Conservation (phyloP, 1,140 invertebrate genomes). For the Scaptodrosophila lebanonensis region DNA sequence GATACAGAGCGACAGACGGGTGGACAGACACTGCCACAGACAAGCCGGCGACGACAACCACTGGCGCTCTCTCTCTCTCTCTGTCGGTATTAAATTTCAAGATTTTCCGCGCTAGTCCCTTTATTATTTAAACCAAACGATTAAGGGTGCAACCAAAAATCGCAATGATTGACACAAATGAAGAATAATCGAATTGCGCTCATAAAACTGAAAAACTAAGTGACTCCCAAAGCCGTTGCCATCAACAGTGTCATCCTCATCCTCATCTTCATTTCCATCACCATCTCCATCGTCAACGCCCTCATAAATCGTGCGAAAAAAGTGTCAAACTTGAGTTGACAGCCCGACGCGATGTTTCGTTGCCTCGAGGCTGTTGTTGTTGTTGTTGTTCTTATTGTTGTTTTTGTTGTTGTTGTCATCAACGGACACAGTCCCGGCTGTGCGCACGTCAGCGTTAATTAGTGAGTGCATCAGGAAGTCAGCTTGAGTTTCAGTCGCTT, state of each 20-base stretch:
- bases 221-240: constrained; percentile 27
- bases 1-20: constrained; percentile 37
- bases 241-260: constrained; percentile 35
- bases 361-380: too few relatives aligned
- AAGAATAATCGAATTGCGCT: constrained; percentile 76
- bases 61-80: too few relatives aligned
- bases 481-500: constrained; percentile 45
- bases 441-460: constrained; percentile 63
- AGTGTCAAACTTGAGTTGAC: constrained; percentile 75
- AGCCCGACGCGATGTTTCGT: constrained; percentile 37
- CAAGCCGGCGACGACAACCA: constrained; percentile 44
- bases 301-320: constrained; percentile 68
- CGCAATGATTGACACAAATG: constrained; percentile 74
- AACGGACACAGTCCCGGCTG: background rate
- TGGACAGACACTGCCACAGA: constrained; percentile 48
- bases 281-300: background rate
- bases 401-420: background rate
- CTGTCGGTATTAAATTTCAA: constrained; percentile 69
- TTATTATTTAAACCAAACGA: constrained; percentile 65
- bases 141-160: constrained; percentile 42
- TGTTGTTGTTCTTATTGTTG: too few relatives aligned
- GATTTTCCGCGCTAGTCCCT: constrained; percentile 23
- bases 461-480: constrained; percentile 62
- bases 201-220: constrained; percentile 73
- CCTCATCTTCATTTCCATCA: background rate